Evolutionary conservation across 1,140 invertebrate genomes (phyloP), one percentile per base, ranked within the genome.

Genomic region (Sminthurides bifidus): DNA sequence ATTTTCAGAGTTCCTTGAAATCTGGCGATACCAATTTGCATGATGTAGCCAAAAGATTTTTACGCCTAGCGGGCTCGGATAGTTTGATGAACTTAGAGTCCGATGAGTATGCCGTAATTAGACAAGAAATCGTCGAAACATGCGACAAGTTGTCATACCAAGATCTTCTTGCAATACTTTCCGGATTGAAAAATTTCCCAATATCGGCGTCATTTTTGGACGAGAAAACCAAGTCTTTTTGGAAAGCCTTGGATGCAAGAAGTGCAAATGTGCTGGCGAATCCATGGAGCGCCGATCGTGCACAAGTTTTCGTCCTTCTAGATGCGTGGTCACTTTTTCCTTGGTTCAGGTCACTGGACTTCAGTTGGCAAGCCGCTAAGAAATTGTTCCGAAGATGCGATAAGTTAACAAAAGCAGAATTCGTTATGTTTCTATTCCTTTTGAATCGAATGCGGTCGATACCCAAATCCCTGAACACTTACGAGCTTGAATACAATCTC

Each of bases 371-470:
- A 40, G 64, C 73, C 0, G 33, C 79, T 1, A 73, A 72, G 35
- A 76, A 72, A 65, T 17, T 77, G 1, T 65, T 69, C 1, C 66
- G 66, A 5, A 78, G 74, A 60, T 38, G 71, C 6, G 49, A 68
- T 2, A 68, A 68, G 53, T 56, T 81, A 27, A 69, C 67, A 1
- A 68, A 72, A 2, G 67, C 70, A n/a, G 67, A 80, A 31, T 64
- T 80, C 19, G 66, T 81, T 0, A 74, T 79, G 50, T 67, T 71
- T 10, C 71, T 78, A 63, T 81, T 77, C 60, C 68, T 73, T 38
- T 64, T 77, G 19, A 77, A 75, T 58, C n/a, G 75, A 1, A 61
- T 68, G 29, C 63, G 76, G 3, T 68, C 64, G 10, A 58, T 68
- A 3, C 54, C 51, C 15, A 19, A 54, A 1, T 26, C 67, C 8